Conservation (phyloP, 2,113 vertebrate species). For the Grammomys dolichurus region DNA sequence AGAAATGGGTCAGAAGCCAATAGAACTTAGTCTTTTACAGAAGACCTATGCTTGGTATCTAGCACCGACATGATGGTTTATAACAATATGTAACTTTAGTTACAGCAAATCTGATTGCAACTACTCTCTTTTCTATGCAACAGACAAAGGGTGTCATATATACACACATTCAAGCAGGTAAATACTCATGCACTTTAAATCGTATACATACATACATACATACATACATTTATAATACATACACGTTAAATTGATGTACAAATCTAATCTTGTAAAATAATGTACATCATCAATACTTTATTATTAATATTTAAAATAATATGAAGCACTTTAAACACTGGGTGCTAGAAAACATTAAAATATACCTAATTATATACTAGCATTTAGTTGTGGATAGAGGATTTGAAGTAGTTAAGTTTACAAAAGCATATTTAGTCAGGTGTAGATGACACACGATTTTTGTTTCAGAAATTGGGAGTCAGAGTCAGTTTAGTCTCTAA, state of each 20-base stretch:
- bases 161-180: background rate
- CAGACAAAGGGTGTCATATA: background rate
- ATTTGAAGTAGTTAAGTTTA: background rate
- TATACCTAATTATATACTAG: background rate
- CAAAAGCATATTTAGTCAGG: background rate
- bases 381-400: background rate
- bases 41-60: background rate
- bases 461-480: background rate
- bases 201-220: background rate
- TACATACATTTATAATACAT: background rate
- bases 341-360: background rate
- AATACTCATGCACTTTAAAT: background rate
- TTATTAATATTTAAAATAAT: background rate
- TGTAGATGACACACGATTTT: background rate
- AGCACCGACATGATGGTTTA: background rate
- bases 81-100: no score
- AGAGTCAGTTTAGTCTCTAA: background rate
- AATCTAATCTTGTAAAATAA: background rate
- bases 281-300: background rate
- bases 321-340: background rate
- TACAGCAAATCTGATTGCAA: no score
- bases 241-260: background rate
- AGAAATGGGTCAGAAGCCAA: background rate
- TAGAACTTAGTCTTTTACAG: background rate
- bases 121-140: no score